Evolutionary conservation across 2,888 invertebrate genomes (phyloP), one percentile per base, ranked within the genome.

Genomic region (Philopedon plagiatum): DNA sequence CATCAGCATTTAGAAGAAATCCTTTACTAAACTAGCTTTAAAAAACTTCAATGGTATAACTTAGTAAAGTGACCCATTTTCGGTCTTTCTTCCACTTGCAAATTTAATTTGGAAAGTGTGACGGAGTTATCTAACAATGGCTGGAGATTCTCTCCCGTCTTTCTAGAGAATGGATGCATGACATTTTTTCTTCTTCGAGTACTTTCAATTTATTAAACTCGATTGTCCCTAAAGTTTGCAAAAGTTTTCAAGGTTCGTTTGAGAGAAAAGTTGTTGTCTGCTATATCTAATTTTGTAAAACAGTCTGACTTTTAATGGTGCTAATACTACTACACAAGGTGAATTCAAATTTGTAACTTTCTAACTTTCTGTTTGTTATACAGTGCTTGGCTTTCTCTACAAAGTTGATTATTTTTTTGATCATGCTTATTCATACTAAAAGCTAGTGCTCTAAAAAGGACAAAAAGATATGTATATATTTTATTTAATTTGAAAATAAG

Each of bases 41-140:
- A 41, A 41, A 18, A 41, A n/a, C 5, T 41, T 41, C 15, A 5
- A 15, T 41, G 1, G 39, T 72, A 54, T 60, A 66, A 56, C 37
- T 66, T 54, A 54, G 51, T 49, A 46, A 41, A 56, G 41, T 70
- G 58, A 44, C 70, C 69, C 46, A 62, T 69, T 62, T 70, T 46
- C 69, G 29, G 32, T 78, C 76, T 77, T 77, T 78, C 77, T 80
- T 79, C 78, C 78, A 81, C 77, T 79, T 77, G 76, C 77, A 79
- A 79, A 80, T 80, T 80, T 77, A 80, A 81, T 81, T 81, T 80
- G 71, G 74, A 73, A 78, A 78, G 78, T 80, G 80, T 78, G 80
- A 79, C 77, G 76, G 75, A 78, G 77, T 79, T 77, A 77, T 76
- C 73, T 76, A 79, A 78, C 77, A 67, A 74, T 74, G 39, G 34